These are phyloP conservation scores for Fabriciana adippe DNA, from an alignment of 2,888 invertebrate genomes.

Conservation along the genomic window DNA sequence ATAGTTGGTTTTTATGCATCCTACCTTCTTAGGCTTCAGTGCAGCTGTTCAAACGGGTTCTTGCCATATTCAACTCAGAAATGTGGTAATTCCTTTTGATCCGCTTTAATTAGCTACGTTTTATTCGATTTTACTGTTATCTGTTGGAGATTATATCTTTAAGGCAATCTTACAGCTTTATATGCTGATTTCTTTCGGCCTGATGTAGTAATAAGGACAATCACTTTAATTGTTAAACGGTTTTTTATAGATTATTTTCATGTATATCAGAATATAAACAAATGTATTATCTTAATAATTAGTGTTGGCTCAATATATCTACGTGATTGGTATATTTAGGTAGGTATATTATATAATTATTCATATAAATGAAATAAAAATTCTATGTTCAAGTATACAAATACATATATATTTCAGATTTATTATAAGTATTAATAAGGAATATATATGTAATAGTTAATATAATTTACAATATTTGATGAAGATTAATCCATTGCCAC, in stretches of 20 bases:
- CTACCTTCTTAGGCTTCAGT: constrained; percentile 51
- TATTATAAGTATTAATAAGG: no score
- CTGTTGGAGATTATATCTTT: constrained; percentile 34
- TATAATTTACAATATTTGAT: no score
- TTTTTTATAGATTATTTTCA: constrained; percentile 16
- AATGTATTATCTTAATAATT: no score
- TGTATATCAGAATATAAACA: neutral
- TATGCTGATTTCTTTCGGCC: constrained; percentile 25
- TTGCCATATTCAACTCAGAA: constrained; percentile 48
- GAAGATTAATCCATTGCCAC: no score
- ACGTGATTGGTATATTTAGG: no score
- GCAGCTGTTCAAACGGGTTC: constrained; percentile 52
- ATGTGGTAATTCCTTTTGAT: constrained; percentile 54
- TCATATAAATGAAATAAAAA: no score
- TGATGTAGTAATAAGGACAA: constrained; percentile 16
- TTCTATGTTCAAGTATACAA: no score
- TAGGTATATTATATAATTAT: no score
- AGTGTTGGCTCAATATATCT: no score
- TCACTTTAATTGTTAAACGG: constrained; percentile 27
- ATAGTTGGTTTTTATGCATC: constrained; percentile 53
- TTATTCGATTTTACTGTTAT: constrained; percentile 47
- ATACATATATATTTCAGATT: no score
- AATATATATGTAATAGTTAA: no score
- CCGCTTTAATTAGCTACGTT: constrained; percentile 56
- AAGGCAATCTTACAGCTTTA: constrained; percentile 33